Percentiles rank a stretch among this genome's conserved stretches.
phyloP scores from a whole-genome alignment of 2,888 invertebrate species.

The Phyto melanocephala region DNA sequence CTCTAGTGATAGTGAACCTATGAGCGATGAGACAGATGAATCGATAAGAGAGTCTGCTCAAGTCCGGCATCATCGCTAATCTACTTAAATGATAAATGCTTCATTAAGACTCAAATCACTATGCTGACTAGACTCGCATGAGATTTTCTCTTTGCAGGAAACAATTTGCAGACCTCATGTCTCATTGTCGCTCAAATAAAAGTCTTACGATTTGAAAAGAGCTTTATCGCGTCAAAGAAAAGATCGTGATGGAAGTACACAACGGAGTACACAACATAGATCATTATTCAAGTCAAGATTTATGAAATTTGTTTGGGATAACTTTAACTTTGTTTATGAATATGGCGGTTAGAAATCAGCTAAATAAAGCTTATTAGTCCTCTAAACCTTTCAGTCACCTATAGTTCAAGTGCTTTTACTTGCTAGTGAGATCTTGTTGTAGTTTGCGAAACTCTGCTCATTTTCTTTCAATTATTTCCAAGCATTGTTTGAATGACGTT shows the following conservation, averaged over 20 bases:
- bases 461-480: slow-evolving; percentile 7
- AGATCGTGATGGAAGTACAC: slow-evolving; percentile 54
- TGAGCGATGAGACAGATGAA: slow-evolving; percentile 61
- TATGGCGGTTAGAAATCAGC: too few relatives aligned
- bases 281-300: slow-evolving; percentile 49
- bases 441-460: slow-evolving; percentile 22
- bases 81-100: slow-evolving; percentile 67
- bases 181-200: slow-evolving; percentile 63
- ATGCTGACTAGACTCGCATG: slow-evolving; percentile 35
- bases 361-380: too few relatives aligned
- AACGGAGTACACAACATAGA: slow-evolving; percentile 57
- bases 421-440: background rate
- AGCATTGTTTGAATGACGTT: slow-evolving; percentile 56
- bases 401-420: too few relatives aligned
- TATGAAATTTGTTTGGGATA: too few relatives aligned
- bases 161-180: slow-evolving; percentile 51
- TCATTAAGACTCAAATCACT: slow-evolving; percentile 66
- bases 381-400: too few relatives aligned
- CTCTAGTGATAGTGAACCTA: slow-evolving; percentile 65
- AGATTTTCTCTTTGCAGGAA: slow-evolving; percentile 61
- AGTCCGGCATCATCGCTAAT: slow-evolving; percentile 67
- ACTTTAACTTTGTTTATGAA: too few relatives aligned
- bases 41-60: slow-evolving; percentile 50
- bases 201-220: slow-evolving; percentile 67
- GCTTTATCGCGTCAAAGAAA: slow-evolving; percentile 60